Base-by-base conservation (phyloP, 2,113 vertebrate species). In the Mustelus asterias region DNA sequence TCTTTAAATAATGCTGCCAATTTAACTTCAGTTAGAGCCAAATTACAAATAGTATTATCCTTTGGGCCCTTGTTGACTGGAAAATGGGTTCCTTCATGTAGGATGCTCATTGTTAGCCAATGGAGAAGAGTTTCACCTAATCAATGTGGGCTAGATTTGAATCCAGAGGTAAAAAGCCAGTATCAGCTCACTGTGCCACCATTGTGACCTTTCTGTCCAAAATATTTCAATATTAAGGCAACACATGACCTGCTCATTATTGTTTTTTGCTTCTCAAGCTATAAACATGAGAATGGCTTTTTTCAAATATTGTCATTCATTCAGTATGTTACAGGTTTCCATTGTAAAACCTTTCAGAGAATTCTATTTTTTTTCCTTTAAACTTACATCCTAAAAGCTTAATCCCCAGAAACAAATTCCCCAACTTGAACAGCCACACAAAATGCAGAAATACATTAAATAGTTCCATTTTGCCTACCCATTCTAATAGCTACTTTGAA, bases 381-480 rank as follows among this genome's bases (percentile, higher is more conserved):
- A 44, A 95, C 69, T 72, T 54, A 76, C 69, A 95, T 37, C 26
- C 44, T 76, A 54, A 26, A 72, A 95, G 94, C 48, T 76, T 95
- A 72, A 95, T 95, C 41, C 41, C 67, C 94, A 48, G 41, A 76
- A 70, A 95, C 69, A 72, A 48, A 54, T 70, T 95, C 41, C 94
- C 94, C 29, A 72, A 95, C 69, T 70, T 48, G 94, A 95, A 76
- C 41, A 95, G 94, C 67, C 93, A 95, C 94, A 72, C 94, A 95
- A 54, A 72, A 95, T 95, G 94, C 94, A 33, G 26, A 95, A 69
- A 76, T 72, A 72, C 67, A 95, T 90, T 90, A 33, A 90, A 90
- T 60, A 60, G 14, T 90, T 54, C 60, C 33, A 60, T 90, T 90
- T 90, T 95, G 94, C 94, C 94, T 95, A 95, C 94, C 65, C 94